Evolutionary conservation across 2,797 vertebrate species (phyloP), one percentile per base, ranked within the genome.

Genomic region (Syndactyla subalaris): DNA sequence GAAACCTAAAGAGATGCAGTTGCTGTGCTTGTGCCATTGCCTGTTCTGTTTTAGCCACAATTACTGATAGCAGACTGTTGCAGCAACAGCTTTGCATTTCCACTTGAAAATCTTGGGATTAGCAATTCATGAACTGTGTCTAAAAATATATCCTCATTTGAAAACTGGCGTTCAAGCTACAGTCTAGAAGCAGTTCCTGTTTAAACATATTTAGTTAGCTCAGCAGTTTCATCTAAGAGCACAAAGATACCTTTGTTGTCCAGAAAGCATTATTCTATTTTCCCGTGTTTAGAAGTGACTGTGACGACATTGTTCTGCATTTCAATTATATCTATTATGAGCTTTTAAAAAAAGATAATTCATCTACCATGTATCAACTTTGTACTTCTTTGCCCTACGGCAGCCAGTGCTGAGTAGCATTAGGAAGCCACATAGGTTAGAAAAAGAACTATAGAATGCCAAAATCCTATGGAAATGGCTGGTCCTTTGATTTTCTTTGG

Each of bases 81-180:
- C 61, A 91, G 70, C 41, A 87, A 57, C 20, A 49, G 18, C 16
- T 91, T 52, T 82, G 59, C 57, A 51, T 55, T 92, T 76, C 61
- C 78, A 68, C 38, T 61, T 77, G 52, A 92, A 92, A 87, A 74
- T 80, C 41, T 84, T 7, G 0, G 9, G 3, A 87, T 93, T 85
- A 92, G 71, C 38, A 91, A 66, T 89, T 87, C 68, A 76, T 73
- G 38, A 89, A 55, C 72, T 65, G 52, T 7, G 2, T 75, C 78
- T 92, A 91, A 93, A 93, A 93, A 89, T 88, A 80, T 6, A 65
- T 32, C 36, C 57, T 68, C 61, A 41, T 76, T 46, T 93, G 68
- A 89, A 95, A 95, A 67, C 0, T 83, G 65, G 30, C 45, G 55
- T 71, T 80, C 41, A 63, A 46, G 15, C 34, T 77, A 27, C 83